phyloP scores from a whole-genome alignment of 2,888 invertebrate species.

The Biston betularia region DNA sequence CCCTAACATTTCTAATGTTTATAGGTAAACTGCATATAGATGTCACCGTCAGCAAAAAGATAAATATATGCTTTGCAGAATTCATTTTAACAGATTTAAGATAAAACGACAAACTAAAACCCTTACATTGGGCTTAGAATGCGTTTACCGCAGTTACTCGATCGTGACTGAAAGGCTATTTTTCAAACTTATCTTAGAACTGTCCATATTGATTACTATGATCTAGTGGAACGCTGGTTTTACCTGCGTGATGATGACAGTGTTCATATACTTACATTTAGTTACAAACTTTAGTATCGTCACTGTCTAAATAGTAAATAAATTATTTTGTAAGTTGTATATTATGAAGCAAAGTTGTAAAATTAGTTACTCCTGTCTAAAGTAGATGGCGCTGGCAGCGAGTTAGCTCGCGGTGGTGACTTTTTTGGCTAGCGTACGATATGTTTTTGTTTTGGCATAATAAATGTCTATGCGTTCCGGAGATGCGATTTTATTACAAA shows the following conservation, averaged over 20 bases:
- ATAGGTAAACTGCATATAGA: constrained; percentile 20
- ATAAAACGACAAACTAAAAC: not conserved
- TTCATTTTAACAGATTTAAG: constrained; percentile 6
- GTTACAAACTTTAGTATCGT: not conserved
- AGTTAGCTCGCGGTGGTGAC: too few species aligned
- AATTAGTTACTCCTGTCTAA: too few species aligned
- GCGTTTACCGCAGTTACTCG: constrained; percentile 21
- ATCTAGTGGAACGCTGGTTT: constrained; percentile 9
- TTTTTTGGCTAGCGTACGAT: too few species aligned
- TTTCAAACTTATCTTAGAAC: constrained; percentile 2
- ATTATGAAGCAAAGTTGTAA: too few species aligned
- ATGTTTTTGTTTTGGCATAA: too few species aligned
- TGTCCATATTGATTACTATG: not conserved
- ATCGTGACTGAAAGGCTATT: constrained; percentile 19
- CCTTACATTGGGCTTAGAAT: constrained; percentile 18
- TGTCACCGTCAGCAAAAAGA: constrained; percentile 5
- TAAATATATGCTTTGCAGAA: constrained; percentile 2
- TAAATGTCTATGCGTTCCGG: too few species aligned
- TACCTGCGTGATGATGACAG: not conserved
- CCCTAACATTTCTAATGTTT: constrained; percentile 26
- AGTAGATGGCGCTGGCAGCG: too few species aligned
- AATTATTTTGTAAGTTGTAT: too few species aligned
- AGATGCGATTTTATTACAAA: too few species aligned
- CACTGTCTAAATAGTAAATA: too few species aligned
- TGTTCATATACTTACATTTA: not conserved